Evolutionary conservation across 1,140 invertebrate species (phyloP), one percentile per base, ranked within the genome.

Genomic region (Neodiprion virginianus): DNA sequence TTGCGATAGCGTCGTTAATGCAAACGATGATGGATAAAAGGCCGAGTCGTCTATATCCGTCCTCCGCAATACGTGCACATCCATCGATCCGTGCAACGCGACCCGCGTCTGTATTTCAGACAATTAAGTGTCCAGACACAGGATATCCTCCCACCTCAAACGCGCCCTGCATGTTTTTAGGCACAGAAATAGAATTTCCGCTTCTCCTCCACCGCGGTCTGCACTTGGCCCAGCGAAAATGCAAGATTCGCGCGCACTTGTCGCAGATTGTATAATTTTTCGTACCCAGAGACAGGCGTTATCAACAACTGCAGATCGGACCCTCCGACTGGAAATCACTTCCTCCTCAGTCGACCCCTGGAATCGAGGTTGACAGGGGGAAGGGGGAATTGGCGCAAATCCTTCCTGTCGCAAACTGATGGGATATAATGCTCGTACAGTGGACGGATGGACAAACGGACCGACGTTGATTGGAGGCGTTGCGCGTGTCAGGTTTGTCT

Each of bases 381-480:
- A 5, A 40, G 5, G 28, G 28, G 5, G 1, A 40, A 40, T 40
- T 40, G 28, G 28, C 28, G 28, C 28, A 40, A 40, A 40, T 40
- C 28, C 28, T 40, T 40, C 28, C 28, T 40, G 28, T 40, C 28
- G 28, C 12, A 65, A 65, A 65, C 17, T 14, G 17, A 65, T 7
- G 61, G 61, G 12, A 65, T 65, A 8, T 21, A 40, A 68, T 68
- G 14, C 73, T 69, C 66, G 73, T 69, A 12, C 50, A 47, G 49
- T 67, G 21, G 17, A 61, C 49, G 67, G 50, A 74, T 71, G 65
- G 28, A 49, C 23, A 69, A 61, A 50, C 73, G 47, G 40, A 48
- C 68, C 71, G 73, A 71, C 67, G 75, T 66, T 23, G 48, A 83
- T 83, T 81, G 80, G 75, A 82, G 81, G 81, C 80, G 81, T 61